A percentile compares a stretch with the other conserved stretches of the same genome.
Evolutionary conservation across 2,888 invertebrate genomes (phyloP).

Genomic region (Orgyia antiqua): DNA sequence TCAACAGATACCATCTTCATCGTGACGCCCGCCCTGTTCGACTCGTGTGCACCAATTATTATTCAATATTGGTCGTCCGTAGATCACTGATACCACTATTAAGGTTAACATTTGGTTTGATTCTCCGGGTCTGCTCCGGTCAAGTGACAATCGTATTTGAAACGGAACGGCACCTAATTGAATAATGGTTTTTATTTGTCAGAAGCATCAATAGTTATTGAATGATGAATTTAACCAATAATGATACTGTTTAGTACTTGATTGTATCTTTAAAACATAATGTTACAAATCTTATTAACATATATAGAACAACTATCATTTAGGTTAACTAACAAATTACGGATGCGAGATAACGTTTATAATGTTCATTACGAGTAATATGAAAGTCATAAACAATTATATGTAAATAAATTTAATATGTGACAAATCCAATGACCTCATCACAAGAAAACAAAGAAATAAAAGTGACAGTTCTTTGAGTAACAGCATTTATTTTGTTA

Average conservation of each 20-base stretch:
- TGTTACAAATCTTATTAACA: too few relatives aligned
- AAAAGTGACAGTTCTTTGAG: too few relatives aligned
- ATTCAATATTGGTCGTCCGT: constrained; percentile 51
- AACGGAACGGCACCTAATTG: constrained; percentile 49
- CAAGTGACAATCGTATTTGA: constrained; percentile 58
- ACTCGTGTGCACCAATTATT: constrained; percentile 71
- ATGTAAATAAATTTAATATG: too few relatives aligned
- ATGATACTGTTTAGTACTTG: too few relatives aligned
- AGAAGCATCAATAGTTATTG: constrained; percentile 34
- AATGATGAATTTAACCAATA: constrained; percentile 41
- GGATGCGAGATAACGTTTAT: constrained; percentile 35
- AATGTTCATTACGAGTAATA: constrained; percentile 3
- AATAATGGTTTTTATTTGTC: constrained; percentile 54
- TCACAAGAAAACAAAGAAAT: constrained; percentile 28
- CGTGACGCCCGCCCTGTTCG: constrained; percentile 49
- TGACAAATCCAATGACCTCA: constrained; percentile 38
- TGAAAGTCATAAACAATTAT: too few relatives aligned
- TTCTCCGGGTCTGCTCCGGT: constrained; percentile 46
- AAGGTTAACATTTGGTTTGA: constrained; percentile 55
- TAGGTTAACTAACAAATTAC: constrained; percentile 44
- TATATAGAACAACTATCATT: too few relatives aligned
- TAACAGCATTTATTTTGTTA: constrained; percentile 30
- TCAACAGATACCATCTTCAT: constrained; percentile 63
- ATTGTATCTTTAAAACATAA: too few relatives aligned
- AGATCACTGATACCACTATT: constrained; percentile 45